Base-by-base conservation (phyloP, 2,113 vertebrate species). In the Rhodinocichla rosea region DNA sequence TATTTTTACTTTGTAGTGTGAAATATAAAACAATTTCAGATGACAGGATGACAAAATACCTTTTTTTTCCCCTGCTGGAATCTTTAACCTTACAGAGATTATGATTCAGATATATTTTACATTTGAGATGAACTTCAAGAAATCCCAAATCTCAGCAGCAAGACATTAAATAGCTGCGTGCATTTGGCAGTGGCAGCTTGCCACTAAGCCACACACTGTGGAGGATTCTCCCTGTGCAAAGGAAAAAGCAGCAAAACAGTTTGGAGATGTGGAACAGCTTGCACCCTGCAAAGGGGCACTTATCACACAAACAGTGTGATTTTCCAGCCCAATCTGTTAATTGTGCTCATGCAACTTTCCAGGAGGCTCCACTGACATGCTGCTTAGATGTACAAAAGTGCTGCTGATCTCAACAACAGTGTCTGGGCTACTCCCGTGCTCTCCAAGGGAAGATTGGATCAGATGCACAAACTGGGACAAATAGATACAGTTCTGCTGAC, bases 21-120 rank as follows among this genome's bases (percentile, higher is more conserved):
- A 97, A 94, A 83, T 69, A 95, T 89, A 97, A 97, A 98, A 97
- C 74, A 96, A 97, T 97, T 97, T 89, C 87, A 93, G 32, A 94
- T 95, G 97, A 97, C 97, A 97, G 55, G 50, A 88, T 97, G 96
- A 96, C 90, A 97, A 97, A 97, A 94, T 81, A 82, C 42, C 33
- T 35, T 53, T 94, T 96, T 96, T 88, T 70, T 23, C 11, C 87
- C 68, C 87, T 53, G 37, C 32, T 93, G 95, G 93, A 97, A 94
- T 96, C 62, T 94, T 94, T 92, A 98, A 95, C 87, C 84, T 97
- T 84, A 91, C 26, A 11, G 74, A 94, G 89, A 95, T 92, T 97
- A 91, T 78, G 67, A 94, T 91, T 95, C 84, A 84, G 70, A 92
- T 92, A 71, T 80, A 94, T 94, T 97, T 97, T 97, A 80, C 94